Conservation (phyloP, 2,888 invertebrate genomes). For the Trissolcus brochymenae region DNA sequence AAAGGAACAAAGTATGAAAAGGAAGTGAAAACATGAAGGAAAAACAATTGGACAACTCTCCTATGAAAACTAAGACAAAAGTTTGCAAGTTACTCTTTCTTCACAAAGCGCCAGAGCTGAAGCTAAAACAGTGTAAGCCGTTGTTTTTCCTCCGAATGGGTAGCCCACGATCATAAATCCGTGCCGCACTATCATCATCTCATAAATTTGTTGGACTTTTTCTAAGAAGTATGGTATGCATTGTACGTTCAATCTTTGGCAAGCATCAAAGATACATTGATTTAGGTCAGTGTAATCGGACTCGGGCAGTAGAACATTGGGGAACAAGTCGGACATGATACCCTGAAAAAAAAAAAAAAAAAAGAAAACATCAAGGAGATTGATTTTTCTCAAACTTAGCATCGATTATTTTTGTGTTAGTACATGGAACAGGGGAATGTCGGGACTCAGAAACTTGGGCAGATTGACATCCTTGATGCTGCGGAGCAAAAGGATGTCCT, state of each 20-base stretch:
- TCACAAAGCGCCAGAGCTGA: conserved; percentile 77
- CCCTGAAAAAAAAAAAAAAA: conserved; percentile 73
- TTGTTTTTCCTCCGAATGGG: conserved; percentile 80
- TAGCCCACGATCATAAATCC: conserved; percentile 81
- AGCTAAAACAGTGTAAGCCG: conserved; percentile 78
- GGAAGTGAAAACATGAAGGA: neutral
- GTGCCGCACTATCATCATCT: conserved; percentile 81
- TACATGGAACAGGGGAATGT: conserved; percentile 79
- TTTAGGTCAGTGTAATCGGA: conserved; percentile 88
- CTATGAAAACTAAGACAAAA: neutral
- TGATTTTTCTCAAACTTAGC: neutral
- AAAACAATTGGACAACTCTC: too few species aligned
- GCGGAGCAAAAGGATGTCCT: conserved; percentile 80
- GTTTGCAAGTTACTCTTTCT: conserved; percentile 74
- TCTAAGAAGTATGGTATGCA: conserved; percentile 81
- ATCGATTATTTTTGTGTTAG: too few species aligned
- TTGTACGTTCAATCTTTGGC: conserved; percentile 86
- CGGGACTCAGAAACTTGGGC: conserved; percentile 81
- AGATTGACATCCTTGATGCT: conserved; percentile 83
- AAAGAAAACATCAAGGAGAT: too few species aligned
- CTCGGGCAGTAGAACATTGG: conserved; percentile 78
- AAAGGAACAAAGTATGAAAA: neutral
- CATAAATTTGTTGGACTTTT: conserved; percentile 80
- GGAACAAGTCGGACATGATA: conserved; percentile 82
- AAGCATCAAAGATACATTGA: conserved; percentile 81